Percentiles rank a stretch among this genome's conserved stretches.
Evolutionary conservation across 2,113 vertebrate genomes (phyloP).

Genomic region (Epinephelus cyanopodus): DNA sequence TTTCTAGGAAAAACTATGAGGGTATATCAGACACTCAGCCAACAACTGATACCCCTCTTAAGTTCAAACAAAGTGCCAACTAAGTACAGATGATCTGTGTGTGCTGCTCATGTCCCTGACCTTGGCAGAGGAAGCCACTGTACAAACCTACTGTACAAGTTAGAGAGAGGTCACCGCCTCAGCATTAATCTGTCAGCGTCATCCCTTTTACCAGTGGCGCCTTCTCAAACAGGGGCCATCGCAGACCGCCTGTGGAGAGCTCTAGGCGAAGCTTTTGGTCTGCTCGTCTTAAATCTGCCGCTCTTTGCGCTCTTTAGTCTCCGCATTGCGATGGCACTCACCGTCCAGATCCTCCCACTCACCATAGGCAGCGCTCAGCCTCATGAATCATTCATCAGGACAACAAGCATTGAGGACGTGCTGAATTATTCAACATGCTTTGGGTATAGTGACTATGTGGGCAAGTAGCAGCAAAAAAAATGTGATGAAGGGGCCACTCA

Average conservation of each 20-base stretch:
- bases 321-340: constrained; percentile 16
- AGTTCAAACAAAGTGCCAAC: constrained; percentile 23
- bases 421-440: constrained; percentile 80
- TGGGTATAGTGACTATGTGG: constrained; percentile 42
- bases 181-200: not conserved
- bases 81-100: not conserved
- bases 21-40: not conserved
- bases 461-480: constrained; percentile 49
- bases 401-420: constrained; percentile 51
- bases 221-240: constrained; percentile 1
- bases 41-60: not conserved
- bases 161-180: constrained; percentile 13
- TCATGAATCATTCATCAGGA: constrained; percentile 76
- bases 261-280: constrained; percentile 49
- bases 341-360: constrained; percentile 43
- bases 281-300: constrained; percentile 48
- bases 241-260: constrained; percentile 52
- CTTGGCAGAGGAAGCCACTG: constrained; percentile 26
- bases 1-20: not conserved
- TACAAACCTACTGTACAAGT: constrained; percentile 22
- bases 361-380: constrained; percentile 38
- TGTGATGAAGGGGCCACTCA: constrained; percentile 36
- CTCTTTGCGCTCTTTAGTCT: constrained; percentile 28
- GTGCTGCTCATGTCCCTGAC: not conserved
- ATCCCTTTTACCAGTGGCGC: not conserved